A percentile compares a stretch with the other conserved stretches of the same genome.
These are phyloP conservation scores for Martes martes DNA, from an alignment of 2,113 vertebrate species.

Conservation along the genomic window DNA sequence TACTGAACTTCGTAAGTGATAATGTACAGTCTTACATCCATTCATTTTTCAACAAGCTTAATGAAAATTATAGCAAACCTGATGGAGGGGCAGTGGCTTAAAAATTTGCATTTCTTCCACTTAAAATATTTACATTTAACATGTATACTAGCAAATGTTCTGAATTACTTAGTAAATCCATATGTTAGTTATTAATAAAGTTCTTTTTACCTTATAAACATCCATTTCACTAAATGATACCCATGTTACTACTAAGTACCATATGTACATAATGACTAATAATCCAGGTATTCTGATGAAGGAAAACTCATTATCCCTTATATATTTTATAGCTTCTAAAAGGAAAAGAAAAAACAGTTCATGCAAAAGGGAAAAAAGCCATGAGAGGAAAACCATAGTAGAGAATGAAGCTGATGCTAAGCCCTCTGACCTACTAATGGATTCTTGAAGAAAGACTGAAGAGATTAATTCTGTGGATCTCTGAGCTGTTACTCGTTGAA, in stretches of 20 bases:
- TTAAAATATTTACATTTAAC: slow-evolving; percentile 30
- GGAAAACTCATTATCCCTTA: slow-evolving; percentile 12
- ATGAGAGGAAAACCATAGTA: not conserved
- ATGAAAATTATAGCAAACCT: slow-evolving; percentile 15
- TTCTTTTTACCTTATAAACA: not conserved
- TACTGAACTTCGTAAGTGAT: not conserved
- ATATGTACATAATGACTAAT: not conserved
- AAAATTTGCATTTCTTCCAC: slow-evolving; percentile 32
- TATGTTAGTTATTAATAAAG: not conserved
- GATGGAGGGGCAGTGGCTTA: not conserved
- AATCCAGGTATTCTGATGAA: not conserved
- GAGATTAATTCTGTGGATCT: slow-evolving; percentile 34
- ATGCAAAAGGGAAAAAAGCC: not conserved
- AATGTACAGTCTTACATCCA: not conserved
- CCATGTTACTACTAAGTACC: not conserved
- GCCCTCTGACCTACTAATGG: slow-evolving; percentile 47
- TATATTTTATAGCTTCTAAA: slow-evolving; percentile 9
- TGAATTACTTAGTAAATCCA: not conserved
- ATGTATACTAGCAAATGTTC: not conserved
- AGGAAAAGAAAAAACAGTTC: not conserved
- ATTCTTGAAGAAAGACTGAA: slow-evolving; percentile 53
- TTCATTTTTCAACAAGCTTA: slow-evolving; percentile 7
- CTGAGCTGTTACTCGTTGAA: not conserved
- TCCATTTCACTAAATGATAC: not conserved
- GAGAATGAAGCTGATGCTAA: slow-evolving; percentile 45